Percentiles rank a stretch among this genome's conserved stretches.
Evolutionary conservation across 2,797 vertebrate species (phyloP).

Genomic region (Craterocephalus amniculus): DNA sequence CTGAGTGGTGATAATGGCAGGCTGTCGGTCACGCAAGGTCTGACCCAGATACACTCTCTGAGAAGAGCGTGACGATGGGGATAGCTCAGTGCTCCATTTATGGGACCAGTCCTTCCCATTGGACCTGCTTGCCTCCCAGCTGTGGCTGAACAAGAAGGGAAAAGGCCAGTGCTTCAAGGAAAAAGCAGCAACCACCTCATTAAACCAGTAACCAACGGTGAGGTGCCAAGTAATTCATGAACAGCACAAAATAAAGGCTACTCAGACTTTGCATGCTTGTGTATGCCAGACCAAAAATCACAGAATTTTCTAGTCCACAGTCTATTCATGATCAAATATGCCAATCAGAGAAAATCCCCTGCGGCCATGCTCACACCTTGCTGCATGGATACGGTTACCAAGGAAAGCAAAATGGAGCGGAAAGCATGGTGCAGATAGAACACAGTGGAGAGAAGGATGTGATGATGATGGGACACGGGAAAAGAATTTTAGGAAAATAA

Average conservation of each 20-base stretch:
- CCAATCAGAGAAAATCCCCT: conserved; percentile 50
- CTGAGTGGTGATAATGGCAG: conserved; percentile 76
- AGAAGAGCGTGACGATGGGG: conserved; percentile 47
- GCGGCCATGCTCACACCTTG: conserved; percentile 37
- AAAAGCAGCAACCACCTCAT: conserved; percentile 50
- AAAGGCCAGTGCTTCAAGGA: conserved; percentile 3
- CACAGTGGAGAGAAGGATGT: conserved; percentile 18
- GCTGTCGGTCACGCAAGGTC: conserved; percentile 77
- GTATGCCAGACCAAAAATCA: conserved; percentile 19
- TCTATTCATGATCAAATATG: conserved; percentile 48
- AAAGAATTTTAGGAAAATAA: not conserved
- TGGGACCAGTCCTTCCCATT: conserved; percentile 68
- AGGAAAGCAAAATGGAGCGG: conserved; percentile 36
- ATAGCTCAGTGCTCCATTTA: conserved; percentile 81
- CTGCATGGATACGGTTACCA: conserved; percentile 61
- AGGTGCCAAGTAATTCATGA: conserved; percentile 43
- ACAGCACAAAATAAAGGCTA: conserved; percentile 32
- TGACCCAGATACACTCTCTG: conserved; percentile 78
- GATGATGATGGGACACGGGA: not conserved
- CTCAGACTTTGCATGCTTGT: conserved; percentile 43
- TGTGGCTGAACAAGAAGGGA: conserved; percentile 18
- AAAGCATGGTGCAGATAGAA: conserved; percentile 12
- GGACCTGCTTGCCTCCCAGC: conserved; percentile 68
- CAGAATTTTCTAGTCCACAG: conserved; percentile 28
- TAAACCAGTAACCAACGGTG: conserved; percentile 35